Conservation (phyloP, 2,888 invertebrate species). For the Ariolimax columbianus region DNA sequence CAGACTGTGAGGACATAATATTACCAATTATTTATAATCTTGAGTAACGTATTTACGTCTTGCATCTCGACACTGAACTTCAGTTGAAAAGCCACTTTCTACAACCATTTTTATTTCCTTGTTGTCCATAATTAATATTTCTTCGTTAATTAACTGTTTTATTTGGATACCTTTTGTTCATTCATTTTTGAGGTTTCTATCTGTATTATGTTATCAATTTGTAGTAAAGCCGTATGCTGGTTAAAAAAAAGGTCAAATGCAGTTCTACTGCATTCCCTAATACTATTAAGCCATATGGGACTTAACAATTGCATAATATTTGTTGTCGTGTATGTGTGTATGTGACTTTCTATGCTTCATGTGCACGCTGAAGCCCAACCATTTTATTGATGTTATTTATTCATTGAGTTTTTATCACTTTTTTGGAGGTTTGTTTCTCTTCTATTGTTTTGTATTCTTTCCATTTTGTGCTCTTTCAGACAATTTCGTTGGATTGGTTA, state of each 20-base stretch:
- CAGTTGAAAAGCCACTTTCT: background rate
- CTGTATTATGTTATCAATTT: background rate
- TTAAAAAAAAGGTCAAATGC: no score
- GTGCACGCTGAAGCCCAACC: background rate
- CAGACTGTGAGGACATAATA: conserved; percentile 4
- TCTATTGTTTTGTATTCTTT: conserved; percentile 16
- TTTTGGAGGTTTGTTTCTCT: background rate
- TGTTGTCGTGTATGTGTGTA: conserved; percentile 11
- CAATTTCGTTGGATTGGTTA: conserved; percentile 25
- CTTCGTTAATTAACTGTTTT: background rate
- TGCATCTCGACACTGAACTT: background rate
- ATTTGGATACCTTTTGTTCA: background rate
- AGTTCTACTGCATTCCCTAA: no score
- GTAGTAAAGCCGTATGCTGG: no score
- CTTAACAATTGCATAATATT: conserved; percentile 12
- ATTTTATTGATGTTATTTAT: conserved; percentile 15
- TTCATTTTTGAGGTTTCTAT: background rate
- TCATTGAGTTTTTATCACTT: background rate
- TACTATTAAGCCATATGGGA: background rate
- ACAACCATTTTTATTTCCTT: background rate
- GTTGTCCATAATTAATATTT: background rate
- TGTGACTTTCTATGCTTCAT: conserved; percentile 4
- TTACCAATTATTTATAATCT: conserved; percentile 29
- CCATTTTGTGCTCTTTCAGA: background rate
- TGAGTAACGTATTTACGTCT: background rate